Percentiles rank a stretch among this genome's conserved stretches.
Conservation (phyloP, 2,797 vertebrate species). For the Ctenopoma kingsleyae region DNA sequence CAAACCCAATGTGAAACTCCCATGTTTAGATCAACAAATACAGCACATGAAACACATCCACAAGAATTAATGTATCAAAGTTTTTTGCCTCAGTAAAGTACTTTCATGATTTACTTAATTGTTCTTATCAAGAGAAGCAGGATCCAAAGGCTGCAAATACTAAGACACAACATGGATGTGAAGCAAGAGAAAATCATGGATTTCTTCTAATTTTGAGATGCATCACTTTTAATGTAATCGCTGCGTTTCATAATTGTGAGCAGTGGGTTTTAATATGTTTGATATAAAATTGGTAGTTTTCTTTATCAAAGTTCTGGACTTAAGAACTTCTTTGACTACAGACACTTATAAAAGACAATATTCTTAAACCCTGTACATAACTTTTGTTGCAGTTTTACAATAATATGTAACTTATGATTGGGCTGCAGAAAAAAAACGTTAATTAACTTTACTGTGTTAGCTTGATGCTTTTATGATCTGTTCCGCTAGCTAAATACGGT, state of each 20-base stretch:
- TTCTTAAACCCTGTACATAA: too few relatives aligned
- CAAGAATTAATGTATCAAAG: not conserved
- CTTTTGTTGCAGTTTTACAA: not conserved
- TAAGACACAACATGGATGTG: not conserved
- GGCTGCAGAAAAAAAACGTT: too few relatives aligned
- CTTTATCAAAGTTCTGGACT: too few relatives aligned
- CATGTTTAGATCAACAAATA: conserved; percentile 35
- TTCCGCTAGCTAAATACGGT: too few relatives aligned
- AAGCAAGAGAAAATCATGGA: not conserved
- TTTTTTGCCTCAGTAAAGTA: not conserved
- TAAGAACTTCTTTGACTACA: not conserved
- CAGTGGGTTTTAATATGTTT: not conserved
- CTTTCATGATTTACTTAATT: not conserved
- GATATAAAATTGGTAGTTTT: not conserved
- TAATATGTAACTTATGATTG: too few relatives aligned
- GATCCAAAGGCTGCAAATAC: not conserved
- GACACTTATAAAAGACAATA: too few relatives aligned
- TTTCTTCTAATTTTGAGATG: too few relatives aligned
- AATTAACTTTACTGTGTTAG: too few relatives aligned
- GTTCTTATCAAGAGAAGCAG: not conserved
- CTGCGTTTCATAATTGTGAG: not conserved
- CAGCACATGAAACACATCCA: not conserved
- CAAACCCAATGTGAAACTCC: conserved; percentile 28
- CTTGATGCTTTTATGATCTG: too few relatives aligned
- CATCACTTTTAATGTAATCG: not conserved